Evolutionary conservation across 2,113 vertebrate genomes (phyloP).

Genomic region (Romanogobio albipinnatus): DNA sequence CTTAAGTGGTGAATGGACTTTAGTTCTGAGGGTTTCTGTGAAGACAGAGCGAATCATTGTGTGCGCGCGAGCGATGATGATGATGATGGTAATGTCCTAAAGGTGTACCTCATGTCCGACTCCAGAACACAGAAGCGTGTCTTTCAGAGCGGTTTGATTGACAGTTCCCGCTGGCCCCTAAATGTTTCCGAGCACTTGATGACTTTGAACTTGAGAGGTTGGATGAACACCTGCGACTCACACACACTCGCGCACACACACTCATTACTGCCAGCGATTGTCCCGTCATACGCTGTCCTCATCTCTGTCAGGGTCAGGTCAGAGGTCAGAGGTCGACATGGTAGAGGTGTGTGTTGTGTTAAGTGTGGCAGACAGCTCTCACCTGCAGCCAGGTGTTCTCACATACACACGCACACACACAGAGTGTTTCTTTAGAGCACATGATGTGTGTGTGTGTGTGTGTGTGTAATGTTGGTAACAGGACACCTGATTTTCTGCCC

Average conservation of each 20-base stretch:
- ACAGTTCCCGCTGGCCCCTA: conserved; percentile 21
- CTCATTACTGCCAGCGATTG: conserved; percentile 70
- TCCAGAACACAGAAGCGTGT: not conserved
- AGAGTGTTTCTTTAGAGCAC: not conserved
- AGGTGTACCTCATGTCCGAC: not conserved
- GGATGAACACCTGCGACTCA: conserved; percentile 77
- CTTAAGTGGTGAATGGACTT: too few species aligned
- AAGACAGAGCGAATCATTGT: not conserved
- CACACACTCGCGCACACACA: conserved; percentile 47
- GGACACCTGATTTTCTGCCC: conserved; percentile 8
- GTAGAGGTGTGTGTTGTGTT: conserved; percentile 80
- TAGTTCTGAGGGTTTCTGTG: too few species aligned
- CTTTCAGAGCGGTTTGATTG: conserved; percentile 29
- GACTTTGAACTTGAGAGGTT: conserved; percentile 57
- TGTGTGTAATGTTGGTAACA: conserved; percentile 16
- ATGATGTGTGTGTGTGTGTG: not conserved
- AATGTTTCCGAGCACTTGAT: conserved; percentile 31
- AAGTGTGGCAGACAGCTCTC: conserved; percentile 78
- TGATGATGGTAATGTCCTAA: not conserved
- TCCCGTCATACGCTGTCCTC: conserved; percentile 59
- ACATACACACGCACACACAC: not conserved
- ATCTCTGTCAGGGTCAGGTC: conserved; percentile 72
- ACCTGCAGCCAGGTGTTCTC: conserved; percentile 71
- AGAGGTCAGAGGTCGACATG: conserved; percentile 70
- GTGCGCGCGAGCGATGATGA: not conserved